These are phyloP conservation scores for Epinephelus coioides DNA, from an alignment of 2,797 vertebrate genomes.

Conservation along the genomic window DNA sequence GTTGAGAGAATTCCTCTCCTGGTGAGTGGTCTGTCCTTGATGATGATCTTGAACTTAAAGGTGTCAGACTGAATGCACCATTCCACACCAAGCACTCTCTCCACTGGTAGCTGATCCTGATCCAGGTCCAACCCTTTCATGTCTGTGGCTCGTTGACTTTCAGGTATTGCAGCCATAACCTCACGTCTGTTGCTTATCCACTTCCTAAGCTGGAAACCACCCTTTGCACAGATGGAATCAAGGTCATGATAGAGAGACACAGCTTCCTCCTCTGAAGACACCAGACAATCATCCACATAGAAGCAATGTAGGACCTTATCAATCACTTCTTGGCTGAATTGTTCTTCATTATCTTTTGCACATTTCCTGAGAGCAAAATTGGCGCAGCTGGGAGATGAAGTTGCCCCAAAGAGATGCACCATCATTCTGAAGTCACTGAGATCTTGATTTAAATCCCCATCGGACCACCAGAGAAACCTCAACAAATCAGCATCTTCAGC, in stretches of 20 bases:
- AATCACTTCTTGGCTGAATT: not conserved
- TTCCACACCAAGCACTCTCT: constrained; percentile 23
- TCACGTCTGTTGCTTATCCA: constrained; percentile 12
- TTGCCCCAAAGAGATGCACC: constrained; percentile 14
- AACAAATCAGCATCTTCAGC: not conserved
- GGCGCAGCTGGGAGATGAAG: no score
- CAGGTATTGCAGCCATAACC: not conserved
- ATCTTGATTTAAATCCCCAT: not conserved
- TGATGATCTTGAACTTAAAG: not conserved
- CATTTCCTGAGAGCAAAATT: constrained; percentile 6
- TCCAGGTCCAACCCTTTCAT: constrained; percentile 16
- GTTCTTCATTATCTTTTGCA: not conserved
- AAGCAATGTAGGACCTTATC: constrained; percentile 14
- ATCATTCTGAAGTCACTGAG: not conserved
- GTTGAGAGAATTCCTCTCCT: constrained; percentile 30
- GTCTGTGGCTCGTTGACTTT: not conserved
- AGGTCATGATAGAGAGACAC: constrained; percentile 5
- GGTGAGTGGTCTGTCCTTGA: constrained; percentile 12
- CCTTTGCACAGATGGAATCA: not conserved
- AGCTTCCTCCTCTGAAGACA: not conserved
- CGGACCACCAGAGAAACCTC: not conserved
- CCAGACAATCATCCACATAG: constrained; percentile 5
- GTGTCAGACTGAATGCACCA: constrained; percentile 17
- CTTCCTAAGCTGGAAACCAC: not conserved
- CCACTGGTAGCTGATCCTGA: not conserved